Evolutionary conservation across 2,888 invertebrate species (phyloP).

Genomic region (Drosophila ustulata): DNA sequence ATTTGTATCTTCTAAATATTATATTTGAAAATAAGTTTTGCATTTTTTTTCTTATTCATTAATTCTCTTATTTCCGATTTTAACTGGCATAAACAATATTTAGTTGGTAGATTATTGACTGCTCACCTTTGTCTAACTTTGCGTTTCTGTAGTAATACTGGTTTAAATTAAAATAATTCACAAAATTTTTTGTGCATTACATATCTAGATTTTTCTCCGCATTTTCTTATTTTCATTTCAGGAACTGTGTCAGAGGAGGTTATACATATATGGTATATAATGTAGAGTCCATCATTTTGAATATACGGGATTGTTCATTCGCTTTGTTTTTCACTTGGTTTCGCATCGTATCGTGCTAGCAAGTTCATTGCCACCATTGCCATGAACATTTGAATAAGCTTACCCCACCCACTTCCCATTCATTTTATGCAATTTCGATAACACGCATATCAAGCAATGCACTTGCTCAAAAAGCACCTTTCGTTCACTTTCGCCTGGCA

Average conservation of each 20-base stretch:
- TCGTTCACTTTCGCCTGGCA: neutral
- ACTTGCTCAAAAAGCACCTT: neutral
- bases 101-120: too few species aligned
- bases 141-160: too few species aligned
- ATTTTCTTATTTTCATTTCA: neutral
- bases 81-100: too few species aligned
- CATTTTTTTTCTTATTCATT: neutral
- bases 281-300: conserved; percentile 5
- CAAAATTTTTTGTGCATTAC: too few species aligned
- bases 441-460: neutral
- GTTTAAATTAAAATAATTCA: too few species aligned
- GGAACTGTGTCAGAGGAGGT: neutral
- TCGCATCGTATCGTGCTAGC: conserved; percentile 12
- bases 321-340: conserved; percentile 31
- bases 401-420: neutral
- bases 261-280: neutral
- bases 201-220: neutral
- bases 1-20: too few species aligned
- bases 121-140: too few species aligned
- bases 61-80: too few species aligned
- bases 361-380: conserved; percentile 37
- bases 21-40: neutral
- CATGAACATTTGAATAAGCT: neutral
- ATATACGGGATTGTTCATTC: conserved; percentile 1
- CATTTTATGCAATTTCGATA: conserved; percentile 6